phyloP scores from a whole-genome alignment of 2,113 vertebrate species.

The Butastur rufipennis region DNA sequence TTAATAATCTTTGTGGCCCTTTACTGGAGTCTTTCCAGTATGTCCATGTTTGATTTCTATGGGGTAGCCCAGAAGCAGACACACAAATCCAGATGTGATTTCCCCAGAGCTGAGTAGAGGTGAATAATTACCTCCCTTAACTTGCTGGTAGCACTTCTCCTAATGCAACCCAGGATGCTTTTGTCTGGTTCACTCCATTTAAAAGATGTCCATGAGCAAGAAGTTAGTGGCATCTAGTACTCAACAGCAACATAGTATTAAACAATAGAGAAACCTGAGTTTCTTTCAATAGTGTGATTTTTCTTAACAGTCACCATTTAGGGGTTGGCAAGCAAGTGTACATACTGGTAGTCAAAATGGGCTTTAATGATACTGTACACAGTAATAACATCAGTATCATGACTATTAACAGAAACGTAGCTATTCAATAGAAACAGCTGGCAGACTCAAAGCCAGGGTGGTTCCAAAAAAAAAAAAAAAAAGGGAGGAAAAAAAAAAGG shows the following conservation, averaged over 20 bases:
- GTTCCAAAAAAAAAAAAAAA: neutral
- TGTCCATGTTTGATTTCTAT: neutral
- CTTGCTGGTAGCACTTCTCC: neutral
- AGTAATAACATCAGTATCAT: neutral
- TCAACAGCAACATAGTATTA: neutral
- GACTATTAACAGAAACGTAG: neutral
- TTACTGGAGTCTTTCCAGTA: neutral
- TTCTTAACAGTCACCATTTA: neutral
- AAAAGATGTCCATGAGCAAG: neutral
- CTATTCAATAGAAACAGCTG: neutral
- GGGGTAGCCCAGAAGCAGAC: neutral
- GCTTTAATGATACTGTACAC: neutral
- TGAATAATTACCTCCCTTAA: neutral
- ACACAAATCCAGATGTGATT: neutral
- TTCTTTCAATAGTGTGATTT: neutral
- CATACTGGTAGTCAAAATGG: neutral
- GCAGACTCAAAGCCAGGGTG: neutral
- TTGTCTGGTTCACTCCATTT: neutral
- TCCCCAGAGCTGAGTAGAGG: neutral
- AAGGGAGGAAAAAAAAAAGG: fast-evolving
- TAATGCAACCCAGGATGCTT: neutral
- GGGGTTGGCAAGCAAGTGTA: neutral
- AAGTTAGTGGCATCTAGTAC: neutral
- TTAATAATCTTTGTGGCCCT: neutral
- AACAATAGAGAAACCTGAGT: neutral